Conservation (phyloP, 2,888 invertebrate genomes). For the Trilocha varians region DNA sequence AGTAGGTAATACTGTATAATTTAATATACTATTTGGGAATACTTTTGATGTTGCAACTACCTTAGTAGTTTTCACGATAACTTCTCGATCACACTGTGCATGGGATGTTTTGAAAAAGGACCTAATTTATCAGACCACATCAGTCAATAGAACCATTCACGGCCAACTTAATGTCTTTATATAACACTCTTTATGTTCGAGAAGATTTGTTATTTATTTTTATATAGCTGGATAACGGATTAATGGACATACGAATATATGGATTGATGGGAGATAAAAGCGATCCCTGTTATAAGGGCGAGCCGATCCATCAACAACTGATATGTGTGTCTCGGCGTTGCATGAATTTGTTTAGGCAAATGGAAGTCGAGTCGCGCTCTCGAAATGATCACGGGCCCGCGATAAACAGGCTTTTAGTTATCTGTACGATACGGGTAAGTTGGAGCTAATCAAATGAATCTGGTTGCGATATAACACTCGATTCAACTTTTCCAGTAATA, state of each 20-base stretch:
- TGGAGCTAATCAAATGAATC: too few relatives aligned
- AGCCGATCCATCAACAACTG: constrained; percentile 17
- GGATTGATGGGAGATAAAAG: constrained; percentile 9
- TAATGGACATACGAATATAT: constrained; percentile 5
- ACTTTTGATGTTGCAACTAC: too few relatives aligned
- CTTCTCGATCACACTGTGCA: too few relatives aligned
- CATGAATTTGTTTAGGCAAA: constrained; percentile 16
- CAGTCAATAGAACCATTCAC: not conserved
- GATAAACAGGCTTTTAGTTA: constrained; percentile 27
- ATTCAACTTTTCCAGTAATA: not conserved
- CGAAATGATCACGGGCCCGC: constrained; percentile 8
- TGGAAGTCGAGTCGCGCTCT: constrained; percentile 11
- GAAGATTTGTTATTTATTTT: constrained; percentile 10
- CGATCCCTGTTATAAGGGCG: constrained; percentile 9
- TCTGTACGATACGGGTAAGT: constrained; percentile 6
- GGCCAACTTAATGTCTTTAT: too few relatives aligned
- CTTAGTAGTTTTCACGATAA: too few relatives aligned
- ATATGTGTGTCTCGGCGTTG: constrained; percentile 12
- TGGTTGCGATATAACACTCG: too few relatives aligned
- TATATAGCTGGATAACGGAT: not conserved
- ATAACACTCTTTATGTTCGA: constrained; percentile 4
- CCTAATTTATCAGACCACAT: not conserved
- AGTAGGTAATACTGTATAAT: too few relatives aligned
- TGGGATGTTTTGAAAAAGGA: not conserved
- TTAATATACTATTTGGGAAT: too few relatives aligned